A percentile compares a stretch with the other conserved stretches of the same genome.
These are phyloP conservation scores for Parascotia fuliginaria DNA, from an alignment of 2,888 invertebrate genomes.

Conservation along the genomic window DNA sequence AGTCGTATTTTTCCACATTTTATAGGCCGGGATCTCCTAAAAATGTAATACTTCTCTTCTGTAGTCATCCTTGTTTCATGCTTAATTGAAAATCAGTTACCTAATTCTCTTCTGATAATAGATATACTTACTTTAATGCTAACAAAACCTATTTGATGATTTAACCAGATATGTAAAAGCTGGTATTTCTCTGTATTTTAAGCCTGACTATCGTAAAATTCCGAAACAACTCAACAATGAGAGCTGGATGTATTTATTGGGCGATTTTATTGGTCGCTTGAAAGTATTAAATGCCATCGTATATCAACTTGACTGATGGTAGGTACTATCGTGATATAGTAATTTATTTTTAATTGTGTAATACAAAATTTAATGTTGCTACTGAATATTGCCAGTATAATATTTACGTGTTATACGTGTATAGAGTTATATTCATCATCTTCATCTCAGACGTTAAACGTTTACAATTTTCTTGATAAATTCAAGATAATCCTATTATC, in stretches of 20 bases:
- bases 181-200: conserved; percentile 11
- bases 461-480: too few species aligned
- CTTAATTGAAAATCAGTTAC: too few species aligned
- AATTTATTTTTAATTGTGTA: conserved; percentile 36
- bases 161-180: neutral
- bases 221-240: conserved; percentile 66
- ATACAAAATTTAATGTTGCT: conserved; percentile 10
- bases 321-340: conserved; percentile 30
- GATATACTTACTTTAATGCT: neutral
- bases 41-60: too few species aligned
- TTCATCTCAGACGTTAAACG: too few species aligned
- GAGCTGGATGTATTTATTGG: conserved; percentile 64
- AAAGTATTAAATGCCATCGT: conserved; percentile 67
- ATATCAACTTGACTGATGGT: conserved; percentile 64
- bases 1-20: too few species aligned
- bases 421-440: too few species aligned
- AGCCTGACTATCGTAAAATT: conserved; percentile 59
- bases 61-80: too few species aligned
- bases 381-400: conserved; percentile 5
- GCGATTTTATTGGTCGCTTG: conserved; percentile 62
- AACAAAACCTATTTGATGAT: neutral
- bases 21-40: too few species aligned
- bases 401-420: too few species aligned
- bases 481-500: too few species aligned
- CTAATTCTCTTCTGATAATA: too few species aligned